Base-by-base conservation (phyloP, 2,888 invertebrate genomes). In the Encarsia formosa region DNA sequence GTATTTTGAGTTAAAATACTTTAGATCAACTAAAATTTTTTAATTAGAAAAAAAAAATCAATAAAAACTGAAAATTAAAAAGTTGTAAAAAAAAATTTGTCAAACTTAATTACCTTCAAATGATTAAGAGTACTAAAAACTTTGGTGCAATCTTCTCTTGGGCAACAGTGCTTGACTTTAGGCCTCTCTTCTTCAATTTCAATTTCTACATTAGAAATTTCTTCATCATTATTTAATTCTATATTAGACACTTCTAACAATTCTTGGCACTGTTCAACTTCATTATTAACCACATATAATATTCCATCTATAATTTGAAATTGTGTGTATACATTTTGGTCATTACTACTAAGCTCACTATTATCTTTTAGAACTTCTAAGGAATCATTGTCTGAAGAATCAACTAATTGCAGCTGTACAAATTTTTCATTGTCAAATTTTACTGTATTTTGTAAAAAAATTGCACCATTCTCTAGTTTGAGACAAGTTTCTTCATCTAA, bases 61-160 rank as follows among this genome's bases (percentile, higher is more conserved):
- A 32, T 22, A 32, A 11, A 22, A n/a, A 29, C 15, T 16, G n/a
- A 18, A 20, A 37, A 19, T 13, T 24, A 45, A 45, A 15, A 2
- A 22, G n/a, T 42, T 8, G 2, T 19, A 20, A 19, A 31, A 19
- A 39, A 16, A 19, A 41, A 20, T 22, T 15, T 18, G 18, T 13
- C 15, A 15, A 23, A 5, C 8, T 31, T 34, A 35, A 23, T n/a
- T 49, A 78, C 79, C 63, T 76, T 76, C 44, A 80, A 69, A 67
- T 79, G 78, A 65, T 79, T 76, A 2, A 75, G 68, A 3, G 78
- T 76, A 8, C 76, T 75, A 57, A 78, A 80, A 32, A 73, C 68
- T 65, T 79, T 78, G 2, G 71, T 68, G 61, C 79, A 79, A 26
- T 76, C 77, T 49, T 74, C 72, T 58, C 75, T 71, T 8, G 71